Percentiles rank a stretch among this genome's conserved stretches.
phyloP scores from a whole-genome alignment of 1,140 invertebrate genomes.

The Psilanteris sp. region DNA sequence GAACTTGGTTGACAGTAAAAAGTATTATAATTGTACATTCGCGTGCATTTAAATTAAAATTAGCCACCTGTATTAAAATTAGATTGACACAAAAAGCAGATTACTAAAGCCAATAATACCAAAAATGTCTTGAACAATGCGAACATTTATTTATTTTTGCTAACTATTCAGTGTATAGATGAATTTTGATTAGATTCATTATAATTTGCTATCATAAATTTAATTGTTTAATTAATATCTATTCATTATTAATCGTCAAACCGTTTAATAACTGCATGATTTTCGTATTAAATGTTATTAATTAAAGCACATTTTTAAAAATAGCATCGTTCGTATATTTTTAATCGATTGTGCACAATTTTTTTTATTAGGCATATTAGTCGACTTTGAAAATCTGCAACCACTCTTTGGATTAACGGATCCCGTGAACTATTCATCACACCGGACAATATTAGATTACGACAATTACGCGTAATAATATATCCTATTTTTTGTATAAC shows the following conservation, averaged over 20 bases:
- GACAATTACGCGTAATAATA: conserved; percentile 3
- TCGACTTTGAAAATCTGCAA: conserved; percentile 68
- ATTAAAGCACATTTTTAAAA: conserved; percentile 15
- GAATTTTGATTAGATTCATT: too few relatives aligned
- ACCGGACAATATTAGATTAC: conserved; percentile 38
- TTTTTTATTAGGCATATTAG: conserved; percentile 73
- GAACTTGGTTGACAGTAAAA: too few relatives aligned
- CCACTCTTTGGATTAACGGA: conserved; percentile 39
- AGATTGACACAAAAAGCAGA: conserved; percentile 10
- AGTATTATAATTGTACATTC: not conserved
- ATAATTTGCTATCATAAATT: too few relatives aligned
- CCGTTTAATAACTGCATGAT: conserved; percentile 1
- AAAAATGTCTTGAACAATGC: too few relatives aligned
- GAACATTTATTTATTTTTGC: too few relatives aligned
- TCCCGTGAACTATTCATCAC: conserved; percentile 45
- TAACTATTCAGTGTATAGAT: too few relatives aligned
- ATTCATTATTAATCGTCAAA: conserved; percentile 30
- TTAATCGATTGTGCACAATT: conserved; percentile 71
- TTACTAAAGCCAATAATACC: not conserved
- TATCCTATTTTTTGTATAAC: too few relatives aligned
- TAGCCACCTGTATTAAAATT: too few relatives aligned
- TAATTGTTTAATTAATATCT: too few relatives aligned
- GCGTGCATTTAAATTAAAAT: too few relatives aligned
- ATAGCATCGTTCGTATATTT: conserved; percentile 3
- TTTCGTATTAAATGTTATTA: not conserved